Percentiles rank a stretch among this genome's conserved stretches.
These are phyloP conservation scores for Phrynocephalus forsythii DNA, from an alignment of 2,797 vertebrate genomes.

Conservation along the genomic window DNA sequence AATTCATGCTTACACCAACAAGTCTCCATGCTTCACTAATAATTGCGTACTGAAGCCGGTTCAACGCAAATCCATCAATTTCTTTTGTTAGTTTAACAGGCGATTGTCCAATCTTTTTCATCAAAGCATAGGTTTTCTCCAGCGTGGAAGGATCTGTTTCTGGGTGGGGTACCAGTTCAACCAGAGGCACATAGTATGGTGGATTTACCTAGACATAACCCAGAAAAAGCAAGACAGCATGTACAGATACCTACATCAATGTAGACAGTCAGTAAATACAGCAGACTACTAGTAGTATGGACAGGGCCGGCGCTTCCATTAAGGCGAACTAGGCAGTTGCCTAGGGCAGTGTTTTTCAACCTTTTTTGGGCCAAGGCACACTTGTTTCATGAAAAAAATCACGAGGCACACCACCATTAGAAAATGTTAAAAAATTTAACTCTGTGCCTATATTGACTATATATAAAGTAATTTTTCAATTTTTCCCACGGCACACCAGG, in stretches of 20 bases:
- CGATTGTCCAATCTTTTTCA: slow-evolving; percentile 90
- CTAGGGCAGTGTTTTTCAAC: no score
- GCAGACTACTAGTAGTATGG: neutral
- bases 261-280: slow-evolving; percentile 4
- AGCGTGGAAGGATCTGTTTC: slow-evolving; percentile 83
- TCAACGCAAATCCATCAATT: slow-evolving; percentile 92
- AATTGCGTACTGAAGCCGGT: slow-evolving; percentile 93
- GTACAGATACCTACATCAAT: neutral
- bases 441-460: no score
- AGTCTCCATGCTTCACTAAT: slow-evolving; percentile 96
- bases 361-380: no score
- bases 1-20: slow-evolving; percentile 83
- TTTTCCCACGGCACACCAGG: no score
- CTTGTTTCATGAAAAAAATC: no score
- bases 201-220: slow-evolving; percentile 89
- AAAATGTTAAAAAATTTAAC: no score
- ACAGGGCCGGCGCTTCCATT: no score
- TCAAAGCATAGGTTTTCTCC: slow-evolving; percentile 85
- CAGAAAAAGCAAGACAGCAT: slow-evolving; percentile 34
- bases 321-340: no score
- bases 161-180: slow-evolving; percentile 96
- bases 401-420: no score
- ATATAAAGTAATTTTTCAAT: no score
- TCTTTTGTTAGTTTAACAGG: slow-evolving; percentile 90
- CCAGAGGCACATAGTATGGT: slow-evolving; percentile 91